A percentile compares a stretch with the other conserved stretches of the same genome.
Conservation (phyloP, 2,797 vertebrate genomes). For the Xenopus petersii region DNA sequence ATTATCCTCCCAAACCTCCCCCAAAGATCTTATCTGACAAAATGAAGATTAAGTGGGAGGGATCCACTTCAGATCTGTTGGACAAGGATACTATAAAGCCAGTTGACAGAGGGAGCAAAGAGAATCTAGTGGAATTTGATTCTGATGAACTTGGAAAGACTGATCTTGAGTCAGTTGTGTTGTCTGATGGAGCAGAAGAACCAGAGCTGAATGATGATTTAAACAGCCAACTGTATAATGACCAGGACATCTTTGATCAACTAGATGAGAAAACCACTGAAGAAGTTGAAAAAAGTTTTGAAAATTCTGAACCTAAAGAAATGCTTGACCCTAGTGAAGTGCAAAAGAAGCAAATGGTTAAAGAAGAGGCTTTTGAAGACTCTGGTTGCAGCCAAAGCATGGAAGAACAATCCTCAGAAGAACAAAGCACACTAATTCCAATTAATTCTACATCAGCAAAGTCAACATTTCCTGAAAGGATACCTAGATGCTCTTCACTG, state of each 20-base stretch:
- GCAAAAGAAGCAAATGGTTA: background rate
- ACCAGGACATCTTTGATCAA: background rate
- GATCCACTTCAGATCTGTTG: slow-evolving; percentile 53
- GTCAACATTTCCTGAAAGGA: slow-evolving; percentile 36
- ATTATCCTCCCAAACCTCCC: slow-evolving; percentile 56
- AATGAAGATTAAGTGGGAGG: slow-evolving; percentile 75
- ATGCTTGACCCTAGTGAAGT: background rate
- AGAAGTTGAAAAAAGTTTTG: slow-evolving; percentile 34
- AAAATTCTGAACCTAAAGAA: slow-evolving; percentile 47
- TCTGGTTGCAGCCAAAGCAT: slow-evolving; percentile 1
- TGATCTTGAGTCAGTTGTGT: slow-evolving; percentile 56
- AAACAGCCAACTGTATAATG: slow-evolving; percentile 26
- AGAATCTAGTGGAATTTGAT: slow-evolving; percentile 57
- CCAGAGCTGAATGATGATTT: slow-evolving; percentile 27
- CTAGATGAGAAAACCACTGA: slow-evolving; percentile 46
- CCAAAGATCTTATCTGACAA: slow-evolving; percentile 56
- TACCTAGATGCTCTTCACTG: slow-evolving; percentile 61
- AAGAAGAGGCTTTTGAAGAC: background rate
- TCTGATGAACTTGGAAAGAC: slow-evolving; percentile 53
- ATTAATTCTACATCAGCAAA: background rate
- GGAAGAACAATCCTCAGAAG: slow-evolving; percentile 17
- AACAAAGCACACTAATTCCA: slow-evolving; percentile 17
- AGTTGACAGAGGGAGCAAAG: slow-evolving; percentile 56
- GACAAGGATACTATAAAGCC: slow-evolving; percentile 56
- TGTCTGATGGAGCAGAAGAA: slow-evolving; percentile 58